Base-by-base conservation (phyloP, 2,888 invertebrate genomes). In the Arge pagana region DNA sequence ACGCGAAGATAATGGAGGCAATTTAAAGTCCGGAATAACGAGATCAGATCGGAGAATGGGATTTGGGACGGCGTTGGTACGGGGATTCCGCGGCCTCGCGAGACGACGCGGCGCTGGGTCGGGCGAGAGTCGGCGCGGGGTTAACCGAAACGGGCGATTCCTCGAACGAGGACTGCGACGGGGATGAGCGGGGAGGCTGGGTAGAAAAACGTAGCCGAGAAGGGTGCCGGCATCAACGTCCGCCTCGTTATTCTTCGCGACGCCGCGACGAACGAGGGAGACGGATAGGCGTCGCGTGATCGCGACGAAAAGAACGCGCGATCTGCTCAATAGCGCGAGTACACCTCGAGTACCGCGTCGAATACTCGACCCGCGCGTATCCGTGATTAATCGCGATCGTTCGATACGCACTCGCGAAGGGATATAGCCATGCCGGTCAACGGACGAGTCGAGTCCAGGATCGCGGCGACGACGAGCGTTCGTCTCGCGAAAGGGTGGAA, bases 21-120 rank as follows among this genome's bases (percentile, higher is more conserved):
- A 66, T 64, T 66, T 59, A 58, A 63, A 60, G 55, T 54, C 50
- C 52, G 48, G 53, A 54, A 55, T 52, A 54, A 59, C 57, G 55
- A 56, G 62, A 63, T 64, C 61, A 50, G 58, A 63, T 62, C 59
- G 56, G 52, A 57, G 54, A 55, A 56, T 37, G 39, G 52, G 54
- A 54, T 45, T 57, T 33, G 23, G 42, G 18, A 42, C 18, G 26
- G 26, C 28, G 31, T 2, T n/a, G 26, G 26, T 26, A 2, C 8
- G 1, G 5, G 26, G 26, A 31, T 31, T 11, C 10, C 4, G 7
- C 11, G 33, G 11, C 13, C 3, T 7, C 31, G n/a, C 28, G 21
- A 42, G 42, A 30, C 42, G 19, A 4, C 42, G 21, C 28, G 42
- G 40, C 19, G 36, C 10, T 11, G 19, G 18, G 36, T 16, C 15